Base-by-base conservation (phyloP, 2,888 invertebrate genomes). In the Graphium colonna region DNA sequence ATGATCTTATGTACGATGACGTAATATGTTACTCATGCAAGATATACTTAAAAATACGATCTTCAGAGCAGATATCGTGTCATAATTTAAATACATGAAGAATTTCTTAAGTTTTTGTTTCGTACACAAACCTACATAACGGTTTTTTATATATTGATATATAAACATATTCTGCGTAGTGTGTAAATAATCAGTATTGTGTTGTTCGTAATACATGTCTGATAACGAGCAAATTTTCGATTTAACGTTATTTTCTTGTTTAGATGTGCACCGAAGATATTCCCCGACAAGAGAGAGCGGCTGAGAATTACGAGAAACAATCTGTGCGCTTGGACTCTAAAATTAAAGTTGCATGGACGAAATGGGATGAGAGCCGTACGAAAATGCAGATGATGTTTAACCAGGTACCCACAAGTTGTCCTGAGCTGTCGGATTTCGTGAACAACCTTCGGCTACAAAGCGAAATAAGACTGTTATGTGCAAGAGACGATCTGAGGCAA, bases 261-360 rank as follows among this genome's bases (percentile, higher is more conserved):
- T 57, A 90, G 90, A 75, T 82, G 64, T 81, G 79, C 59, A 79
- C 67, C 1, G 87, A 90, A 67, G 86, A 89, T 3, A 78, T 87
- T 12, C 82, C 84, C 0, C 71, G 88, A 0, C 81, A 85, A 56
- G 85, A 84, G 56, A 74, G 86, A 3, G 82, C 87, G 0, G 74
- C 77, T 0, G 84, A 86, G 44, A 80, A 62, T 47, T 82, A 82
- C 56, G 61, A 75, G 38, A 82, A 82, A 52, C 84, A 88, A 55
- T 74, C 83, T 0, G 67, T 73, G 0, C 57, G 61, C 0, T 59
- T 86, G 12, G 82, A 85, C 56, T 69, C 75, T 0, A 79, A 83
- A 57, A 76, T 90, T 1, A 63, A 74, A 51, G 60, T 59, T 1
- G 69, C 67, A 0, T 84, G 78, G 77, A 68, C 62, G 16, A 77